Evolutionary conservation across 2,113 vertebrate genomes (phyloP), one percentile per base, ranked within the genome.

Genomic region (Tupaia chinensis): DNA sequence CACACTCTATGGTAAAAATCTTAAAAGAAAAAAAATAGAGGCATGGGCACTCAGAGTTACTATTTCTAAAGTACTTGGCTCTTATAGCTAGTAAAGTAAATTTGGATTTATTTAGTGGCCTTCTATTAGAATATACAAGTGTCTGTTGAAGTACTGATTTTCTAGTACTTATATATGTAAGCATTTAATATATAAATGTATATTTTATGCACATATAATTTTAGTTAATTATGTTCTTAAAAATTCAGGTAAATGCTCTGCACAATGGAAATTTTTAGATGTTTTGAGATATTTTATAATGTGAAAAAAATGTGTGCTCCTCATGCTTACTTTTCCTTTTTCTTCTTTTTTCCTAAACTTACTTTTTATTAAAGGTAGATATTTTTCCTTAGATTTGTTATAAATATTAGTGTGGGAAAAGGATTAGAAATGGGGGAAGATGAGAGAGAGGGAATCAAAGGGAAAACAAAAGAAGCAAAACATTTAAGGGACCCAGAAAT

Each of bases 71-170:
- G 2, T 94, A 86, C 56, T 88, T 77, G 66, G 5, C n/a, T 1
- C 14, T 97, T 61, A 96, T 86, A 96, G 87, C 19, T 94, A 93
- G 93, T 96, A 89, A 73, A 86, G 94, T 97, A 70, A 70, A 94
- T 95, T 96, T 97, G 70, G 92, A 93, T 95, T 91, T 97, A 89
- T 97, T 96, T 94, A 95, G 32, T 87, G 15, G 73, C 9, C 97
- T 95, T 89, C 95, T 44, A 63, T 69, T 1, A 92, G 83, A 96
- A 44, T 93, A 86, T 82, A 22, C 70, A 53, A 93, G 34, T 54
- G 11, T 95, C 87, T 79, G 66, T 97, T 94, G 84, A 97, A 92
- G 68, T 84, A 96, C 56, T 93, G n/a, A 95, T 97, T 85, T 81
- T 60, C 1, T 1, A 61, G 27, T 85, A 54, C 93, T 96, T 95